These are phyloP conservation scores for Sylvietta virens DNA, from an alignment of 2,113 vertebrate genomes.

Conservation along the genomic window DNA sequence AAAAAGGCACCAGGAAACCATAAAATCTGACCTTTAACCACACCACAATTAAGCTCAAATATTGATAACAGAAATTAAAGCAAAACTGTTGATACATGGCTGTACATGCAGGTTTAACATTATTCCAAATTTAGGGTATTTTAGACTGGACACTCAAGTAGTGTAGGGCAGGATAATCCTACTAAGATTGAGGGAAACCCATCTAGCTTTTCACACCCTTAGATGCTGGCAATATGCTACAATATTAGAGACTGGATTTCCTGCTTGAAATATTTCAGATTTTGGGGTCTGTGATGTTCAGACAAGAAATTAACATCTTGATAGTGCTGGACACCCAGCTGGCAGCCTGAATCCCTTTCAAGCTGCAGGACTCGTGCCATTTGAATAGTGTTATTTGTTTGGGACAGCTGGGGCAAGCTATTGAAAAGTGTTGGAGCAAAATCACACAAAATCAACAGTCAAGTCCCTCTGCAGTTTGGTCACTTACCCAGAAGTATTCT, in stretches of 20 bases:
- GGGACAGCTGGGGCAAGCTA: not conserved
- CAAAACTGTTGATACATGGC: slow-evolving; percentile 24
- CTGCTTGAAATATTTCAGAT: not conserved
- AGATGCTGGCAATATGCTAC: not conserved
- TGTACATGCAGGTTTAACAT: slow-evolving; percentile 32
- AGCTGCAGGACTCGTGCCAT: not conserved
- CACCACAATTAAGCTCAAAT: not conserved
- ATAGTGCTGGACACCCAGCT: not conserved
- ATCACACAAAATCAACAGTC: slow-evolving; percentile 27
- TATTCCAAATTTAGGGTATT: not conserved
- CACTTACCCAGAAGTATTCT: not conserved
- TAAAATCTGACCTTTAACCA: slow-evolving; percentile 49
- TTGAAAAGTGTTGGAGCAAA: slow-evolving; percentile 18
- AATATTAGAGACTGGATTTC: not conserved
- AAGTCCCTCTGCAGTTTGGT: not conserved
- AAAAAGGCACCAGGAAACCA: slow-evolving; percentile 9
- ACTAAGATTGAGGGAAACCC: not conserved
- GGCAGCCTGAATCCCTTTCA: slow-evolving; percentile 19
- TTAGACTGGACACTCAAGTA: not conserved
- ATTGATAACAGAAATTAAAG: slow-evolving; percentile 49
- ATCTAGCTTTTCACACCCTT: not conserved
- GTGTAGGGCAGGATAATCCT: not conserved
- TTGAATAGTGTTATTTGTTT: not conserved
- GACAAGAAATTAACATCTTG: not conserved
- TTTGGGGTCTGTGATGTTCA: not conserved